Evolutionary conservation across 92 coral and sea anemone genomes (phyloP), one percentile per base, ranked within the genome.

Genomic region (Phenganax stokvisi): DNA sequence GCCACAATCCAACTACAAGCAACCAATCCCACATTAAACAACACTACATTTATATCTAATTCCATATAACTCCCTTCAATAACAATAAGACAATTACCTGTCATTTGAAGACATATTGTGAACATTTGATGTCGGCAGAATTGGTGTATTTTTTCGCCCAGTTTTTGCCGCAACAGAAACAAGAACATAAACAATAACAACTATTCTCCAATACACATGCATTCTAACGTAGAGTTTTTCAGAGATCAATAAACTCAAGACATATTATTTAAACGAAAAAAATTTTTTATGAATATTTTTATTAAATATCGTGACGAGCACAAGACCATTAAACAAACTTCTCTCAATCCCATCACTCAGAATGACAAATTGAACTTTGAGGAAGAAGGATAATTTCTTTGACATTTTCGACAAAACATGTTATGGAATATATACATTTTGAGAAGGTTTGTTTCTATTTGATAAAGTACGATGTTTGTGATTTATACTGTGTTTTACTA

Each of bases 391-490:
- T 15, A 27, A 25, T 17, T 69, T 17, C 13, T 69, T 69, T 9
- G 12, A 30, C 16, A 51, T 69, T 52, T 73, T 54, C 6, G 25
- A 10, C 27, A 8, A 52, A n/a, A 53, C 28, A 37, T 76, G 81
- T 76, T 17, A 79, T 79, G 83, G 83, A 79, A 25, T 79, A 79
- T 64, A 79, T 79, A 15, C 83, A 79, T 52, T 79, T 79, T 65
- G 83, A 79, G 53, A 79, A 79, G 83, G 83, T 79, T 75, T 30
- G 62, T 6, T 13, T 13, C 47, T 37, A 37, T 37, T 37, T 37
- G 47, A 37, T 37, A 5, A 1, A 37, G 47, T 37, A 12, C 20
- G 64, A 31, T 51, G 28, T 27, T 59, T 71, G 37, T 17, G 12
- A 54, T 11, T 8, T 63, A 60, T 60, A 64, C 9, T 79, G 17